Percentiles rank a stretch among this genome's conserved stretches.
These are phyloP conservation scores for Ennomos erosarius DNA, from an alignment of 2,888 invertebrate species.

Conservation along the genomic window DNA sequence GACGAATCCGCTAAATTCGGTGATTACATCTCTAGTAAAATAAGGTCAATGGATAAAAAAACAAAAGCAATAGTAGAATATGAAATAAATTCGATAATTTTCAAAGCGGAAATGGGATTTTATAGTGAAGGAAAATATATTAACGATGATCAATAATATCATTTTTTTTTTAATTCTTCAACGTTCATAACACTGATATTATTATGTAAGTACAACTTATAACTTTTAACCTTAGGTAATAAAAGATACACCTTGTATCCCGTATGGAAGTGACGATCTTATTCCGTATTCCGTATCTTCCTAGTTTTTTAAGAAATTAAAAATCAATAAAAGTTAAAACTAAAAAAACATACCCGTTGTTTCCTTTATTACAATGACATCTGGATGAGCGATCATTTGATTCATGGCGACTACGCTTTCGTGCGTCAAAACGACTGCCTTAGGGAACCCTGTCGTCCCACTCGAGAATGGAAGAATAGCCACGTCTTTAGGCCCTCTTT, in stretches of 20 bases:
- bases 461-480: conserved; percentile 93
- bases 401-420: conserved; percentile 81
- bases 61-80: conserved; percentile 12
- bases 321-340: neutral
- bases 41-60: conserved; percentile 7
- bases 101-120: conserved; percentile 11
- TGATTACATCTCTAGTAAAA: conserved; percentile 7
- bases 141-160: neutral
- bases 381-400: conserved; percentile 67
- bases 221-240: no score
- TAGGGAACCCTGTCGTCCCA: conserved; percentile 93
- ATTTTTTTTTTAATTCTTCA: no score
- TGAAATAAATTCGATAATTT: conserved; percentile 13
- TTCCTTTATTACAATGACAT: conserved; percentile 66
- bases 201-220: no score
- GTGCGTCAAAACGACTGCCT: conserved; percentile 89
- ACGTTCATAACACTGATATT: no score
- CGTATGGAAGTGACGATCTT: no score
- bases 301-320: no score
- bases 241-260: no score
- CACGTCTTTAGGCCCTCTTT: conserved; percentile 83
- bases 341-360: conserved; percentile 64
- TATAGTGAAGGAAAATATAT: neutral
- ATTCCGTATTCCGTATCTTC: no score
- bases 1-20: conserved; percentile 1